Evolutionary conservation across 2,113 vertebrate species (phyloP).

Genomic region (Siniperca knerii): DNA sequence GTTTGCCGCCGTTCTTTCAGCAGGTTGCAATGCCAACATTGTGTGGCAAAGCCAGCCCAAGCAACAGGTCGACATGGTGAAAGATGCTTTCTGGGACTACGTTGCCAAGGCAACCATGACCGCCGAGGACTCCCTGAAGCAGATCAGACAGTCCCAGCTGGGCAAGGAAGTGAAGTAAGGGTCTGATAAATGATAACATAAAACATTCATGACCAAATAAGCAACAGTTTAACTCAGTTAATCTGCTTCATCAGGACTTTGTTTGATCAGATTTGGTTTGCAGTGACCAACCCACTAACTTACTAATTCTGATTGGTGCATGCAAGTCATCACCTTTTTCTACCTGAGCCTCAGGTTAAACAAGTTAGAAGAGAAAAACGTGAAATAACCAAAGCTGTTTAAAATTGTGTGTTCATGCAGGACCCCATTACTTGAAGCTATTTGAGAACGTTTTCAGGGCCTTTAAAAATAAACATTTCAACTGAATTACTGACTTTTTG

Average conservation of each 20-base stretch:
- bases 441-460: neutral
- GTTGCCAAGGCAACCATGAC: slow-evolving; percentile 68
- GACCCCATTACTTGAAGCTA: neutral
- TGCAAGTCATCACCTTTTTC: too few relatives aligned
- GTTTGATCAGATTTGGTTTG: too few relatives aligned
- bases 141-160: slow-evolving; percentile 67
- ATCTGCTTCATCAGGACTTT: too few relatives aligned
- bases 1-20: neutral
- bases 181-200: neutral
- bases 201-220: neutral
- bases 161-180: slow-evolving; percentile 74
- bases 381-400: too few relatives aligned
- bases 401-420: too few relatives aligned
- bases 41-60: slow-evolving; percentile 55
- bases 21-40: slow-evolving; percentile 67
- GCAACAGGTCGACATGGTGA: slow-evolving; percentile 69
- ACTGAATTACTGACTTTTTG: too few relatives aligned
- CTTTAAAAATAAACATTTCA: neutral
- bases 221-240: neutral
- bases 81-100: slow-evolving; percentile 80
- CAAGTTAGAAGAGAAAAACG: too few relatives aligned
- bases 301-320: too few relatives aligned
- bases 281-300: too few relatives aligned
- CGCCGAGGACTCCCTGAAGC: slow-evolving; percentile 64
- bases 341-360: too few relatives aligned